Evolutionary conservation across 2,797 vertebrate genomes (phyloP).

Genomic region (Gambusia yucatana): DNA sequence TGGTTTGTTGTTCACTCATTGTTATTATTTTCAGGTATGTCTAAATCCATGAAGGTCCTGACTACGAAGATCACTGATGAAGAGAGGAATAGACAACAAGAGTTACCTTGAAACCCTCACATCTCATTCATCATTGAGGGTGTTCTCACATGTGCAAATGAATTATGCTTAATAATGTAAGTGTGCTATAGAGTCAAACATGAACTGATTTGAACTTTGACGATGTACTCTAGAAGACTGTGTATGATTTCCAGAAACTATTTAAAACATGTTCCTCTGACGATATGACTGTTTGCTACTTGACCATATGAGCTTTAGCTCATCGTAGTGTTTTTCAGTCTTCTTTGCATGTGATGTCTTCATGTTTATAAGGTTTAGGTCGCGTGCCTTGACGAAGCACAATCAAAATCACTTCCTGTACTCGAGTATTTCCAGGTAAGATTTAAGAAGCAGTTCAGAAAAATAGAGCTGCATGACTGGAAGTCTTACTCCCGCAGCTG

Average conservation of each 20-base stretch:
- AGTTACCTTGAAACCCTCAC: not conserved
- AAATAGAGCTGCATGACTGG: slow-evolving; percentile 16
- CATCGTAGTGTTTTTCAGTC: not conserved
- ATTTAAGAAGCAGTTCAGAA: slow-evolving; percentile 9
- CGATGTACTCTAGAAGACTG: not conserved
- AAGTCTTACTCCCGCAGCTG: slow-evolving; percentile 30
- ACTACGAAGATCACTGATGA: not conserved
- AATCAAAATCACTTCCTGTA: not conserved
- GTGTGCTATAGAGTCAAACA: not conserved
- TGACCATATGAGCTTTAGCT: not conserved
- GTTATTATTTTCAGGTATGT: too few species aligned
- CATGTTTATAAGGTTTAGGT: not conserved
- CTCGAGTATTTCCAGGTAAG: not conserved
- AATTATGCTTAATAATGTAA: not conserved
- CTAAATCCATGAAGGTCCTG: too few species aligned
- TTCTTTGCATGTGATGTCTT: not conserved
- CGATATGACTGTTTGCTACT: not conserved
- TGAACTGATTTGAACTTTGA: not conserved
- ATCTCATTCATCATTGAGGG: not conserved
- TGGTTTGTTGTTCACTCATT: too few species aligned
- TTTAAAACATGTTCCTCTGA: not conserved
- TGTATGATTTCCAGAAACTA: not conserved
- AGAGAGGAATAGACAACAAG: not conserved
- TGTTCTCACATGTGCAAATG: not conserved
- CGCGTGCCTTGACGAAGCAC: not conserved